phyloP scores from a whole-genome alignment of 2,888 invertebrate genomes.

The Drosophila dives region DNA sequence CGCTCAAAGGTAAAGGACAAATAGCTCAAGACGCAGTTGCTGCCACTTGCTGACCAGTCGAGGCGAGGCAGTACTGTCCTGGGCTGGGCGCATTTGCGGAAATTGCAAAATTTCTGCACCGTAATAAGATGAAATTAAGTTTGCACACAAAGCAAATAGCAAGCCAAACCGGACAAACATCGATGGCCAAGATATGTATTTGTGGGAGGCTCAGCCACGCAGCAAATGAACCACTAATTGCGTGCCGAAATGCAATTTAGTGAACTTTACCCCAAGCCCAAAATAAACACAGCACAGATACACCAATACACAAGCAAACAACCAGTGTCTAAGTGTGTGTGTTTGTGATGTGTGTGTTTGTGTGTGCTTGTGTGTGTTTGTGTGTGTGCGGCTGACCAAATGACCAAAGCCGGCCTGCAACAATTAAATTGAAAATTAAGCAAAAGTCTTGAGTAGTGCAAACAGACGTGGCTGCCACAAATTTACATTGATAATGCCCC shows the following conservation, averaged over 20 bases:
- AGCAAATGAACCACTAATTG: constrained; percentile 83
- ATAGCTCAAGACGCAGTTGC: constrained; percentile 42
- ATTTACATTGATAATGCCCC: constrained; percentile 51
- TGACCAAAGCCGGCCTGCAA: constrained; percentile 51
- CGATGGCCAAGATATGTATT: constrained; percentile 23
- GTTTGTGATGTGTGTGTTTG: not conserved
- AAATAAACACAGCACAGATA: constrained; percentile 28
- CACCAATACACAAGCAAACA: constrained; percentile 26
- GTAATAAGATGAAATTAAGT: constrained; percentile 80
- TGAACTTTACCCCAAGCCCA: constrained; percentile 71
- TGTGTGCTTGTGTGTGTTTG: not conserved
- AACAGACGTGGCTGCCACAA: constrained; percentile 63
- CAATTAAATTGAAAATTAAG: constrained; percentile 71
- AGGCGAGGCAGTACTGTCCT: not conserved
- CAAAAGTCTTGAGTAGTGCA: constrained; percentile 76
- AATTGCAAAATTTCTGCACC: constrained; percentile 79
- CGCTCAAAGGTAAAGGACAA: constrained; percentile 44
- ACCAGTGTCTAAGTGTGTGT: not conserved
- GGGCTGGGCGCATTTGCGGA: constrained; percentile 55
- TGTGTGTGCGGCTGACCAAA: constrained; percentile 45
- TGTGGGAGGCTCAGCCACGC: constrained; percentile 63
- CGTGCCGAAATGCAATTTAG: constrained; percentile 84
- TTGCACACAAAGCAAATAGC: constrained; percentile 65
- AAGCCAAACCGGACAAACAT: constrained; percentile 45
- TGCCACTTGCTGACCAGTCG: constrained; percentile 43